These are phyloP conservation scores for Eriocheir sinensis DNA, from an alignment of 1,140 invertebrate species.

Conservation along the genomic window DNA sequence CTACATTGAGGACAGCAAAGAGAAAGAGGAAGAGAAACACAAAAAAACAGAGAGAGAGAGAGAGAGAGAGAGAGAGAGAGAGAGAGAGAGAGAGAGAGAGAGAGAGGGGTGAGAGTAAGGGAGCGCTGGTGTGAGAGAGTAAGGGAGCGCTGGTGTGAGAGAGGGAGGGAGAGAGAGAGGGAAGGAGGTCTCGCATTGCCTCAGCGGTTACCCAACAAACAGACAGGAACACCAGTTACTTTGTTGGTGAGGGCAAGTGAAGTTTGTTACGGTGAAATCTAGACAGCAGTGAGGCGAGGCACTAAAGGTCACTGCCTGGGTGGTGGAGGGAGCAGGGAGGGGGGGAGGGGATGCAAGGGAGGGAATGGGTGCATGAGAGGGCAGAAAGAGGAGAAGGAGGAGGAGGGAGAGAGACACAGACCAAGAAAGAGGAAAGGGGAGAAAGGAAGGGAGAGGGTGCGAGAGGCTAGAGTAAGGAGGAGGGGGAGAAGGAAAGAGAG, in stretches of 20 bases:
- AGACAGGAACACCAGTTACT: not conserved
- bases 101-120: not conserved
- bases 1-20: no score
- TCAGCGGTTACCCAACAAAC: slow-evolving; percentile 11
- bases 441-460: no score
- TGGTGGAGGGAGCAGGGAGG: no score
- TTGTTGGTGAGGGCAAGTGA: not conserved
- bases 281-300: not conserved
- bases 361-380: no score
- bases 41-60: no score
- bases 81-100: not conserved
- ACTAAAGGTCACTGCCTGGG: slow-evolving; percentile 12
- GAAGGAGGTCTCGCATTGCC: not conserved
- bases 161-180: not conserved
- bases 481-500: no score
- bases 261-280: slow-evolving; percentile 17
- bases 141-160: no score
- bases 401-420: not conserved
- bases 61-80: no score
- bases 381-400: not conserved
- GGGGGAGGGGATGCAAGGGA: not conserved
- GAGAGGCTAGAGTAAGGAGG: not conserved
- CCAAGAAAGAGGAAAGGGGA: not conserved
- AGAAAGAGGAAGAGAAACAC: no score
- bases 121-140: not conserved